A percentile compares a stretch with the other conserved stretches of the same genome.
Evolutionary conservation across 2,888 invertebrate genomes (phyloP).

Genomic region (Dryococelus australis): DNA sequence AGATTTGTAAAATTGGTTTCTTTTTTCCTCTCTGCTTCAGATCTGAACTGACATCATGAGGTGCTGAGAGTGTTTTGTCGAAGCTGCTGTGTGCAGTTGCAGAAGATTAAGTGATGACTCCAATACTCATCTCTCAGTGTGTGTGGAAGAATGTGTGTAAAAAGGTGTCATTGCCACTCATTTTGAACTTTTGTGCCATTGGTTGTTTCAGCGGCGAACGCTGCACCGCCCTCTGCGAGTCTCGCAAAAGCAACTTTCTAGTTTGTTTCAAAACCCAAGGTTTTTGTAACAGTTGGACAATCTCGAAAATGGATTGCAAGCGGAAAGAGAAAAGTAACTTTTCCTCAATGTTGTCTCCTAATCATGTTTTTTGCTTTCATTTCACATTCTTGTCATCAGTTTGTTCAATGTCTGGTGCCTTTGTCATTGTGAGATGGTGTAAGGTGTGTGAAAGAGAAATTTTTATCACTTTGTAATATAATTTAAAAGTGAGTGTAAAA

Average conservation of each 20-base stretch:
- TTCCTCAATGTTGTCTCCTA: not conserved
- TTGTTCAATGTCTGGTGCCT: conserved; percentile 41
- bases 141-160: conserved; percentile 3
- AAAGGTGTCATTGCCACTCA: not conserved
- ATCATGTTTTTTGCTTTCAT: not conserved
- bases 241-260: not conserved
- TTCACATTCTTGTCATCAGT: conserved; percentile 27
- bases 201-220: not conserved
- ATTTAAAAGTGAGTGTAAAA: not conserved
- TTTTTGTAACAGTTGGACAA: not conserved
- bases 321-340: not conserved
- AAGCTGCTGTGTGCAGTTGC: not conserved
- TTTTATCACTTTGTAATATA: not conserved
- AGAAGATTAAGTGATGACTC: not conserved
- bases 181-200: conserved; percentile 16
- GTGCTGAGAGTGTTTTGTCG: not conserved
- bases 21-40: not conserved
- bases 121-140: conserved; percentile 6
- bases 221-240: not conserved
- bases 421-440: conserved; percentile 35
- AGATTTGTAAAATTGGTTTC: not conserved
- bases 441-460: conserved; percentile 1
- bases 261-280: not conserved
- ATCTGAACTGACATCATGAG: not conserved
- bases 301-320: not conserved